Conservation (phyloP, 2,797 vertebrate genomes). For the Fundulus diaphanus region DNA sequence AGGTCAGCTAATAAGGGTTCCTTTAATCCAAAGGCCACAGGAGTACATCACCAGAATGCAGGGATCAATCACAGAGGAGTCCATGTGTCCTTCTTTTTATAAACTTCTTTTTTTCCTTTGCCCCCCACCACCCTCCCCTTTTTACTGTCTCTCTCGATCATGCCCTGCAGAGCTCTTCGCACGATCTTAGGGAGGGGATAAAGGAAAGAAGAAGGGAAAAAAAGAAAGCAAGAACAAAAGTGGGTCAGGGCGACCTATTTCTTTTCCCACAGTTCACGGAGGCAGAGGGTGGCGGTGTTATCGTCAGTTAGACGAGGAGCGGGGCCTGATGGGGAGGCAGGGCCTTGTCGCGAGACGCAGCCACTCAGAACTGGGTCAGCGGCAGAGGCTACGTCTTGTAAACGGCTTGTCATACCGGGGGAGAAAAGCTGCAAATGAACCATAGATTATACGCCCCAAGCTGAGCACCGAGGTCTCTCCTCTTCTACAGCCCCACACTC, state of each 20-base stretch:
- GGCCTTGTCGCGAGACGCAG: constrained; percentile 81
- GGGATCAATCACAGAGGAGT: constrained; percentile 56
- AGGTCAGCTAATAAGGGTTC: constrained; percentile 61
- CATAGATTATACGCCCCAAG: constrained; percentile 81
- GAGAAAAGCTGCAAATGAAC: constrained; percentile 83
- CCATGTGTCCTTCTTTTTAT: constrained; percentile 29
- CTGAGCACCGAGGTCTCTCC: constrained; percentile 73
- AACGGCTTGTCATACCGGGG: constrained; percentile 81
- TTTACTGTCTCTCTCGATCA: constrained; percentile 75
- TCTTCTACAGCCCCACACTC: constrained; percentile 55
- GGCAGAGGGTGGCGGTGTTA: constrained; percentile 84
- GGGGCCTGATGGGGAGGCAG: constrained; percentile 80
- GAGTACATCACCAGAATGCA: constrained; percentile 39
- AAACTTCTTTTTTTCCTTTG: constrained; percentile 45
- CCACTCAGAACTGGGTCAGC: constrained; percentile 85
- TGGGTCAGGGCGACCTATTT: constrained; percentile 88
- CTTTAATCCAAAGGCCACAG: constrained; percentile 54
- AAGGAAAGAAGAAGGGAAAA: constrained; percentile 20
- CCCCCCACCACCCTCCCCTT: constrained; percentile 41
- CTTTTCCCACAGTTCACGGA: constrained; percentile 84
- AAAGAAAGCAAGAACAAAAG: constrained; percentile 68
- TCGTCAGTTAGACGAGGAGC: constrained; percentile 82
- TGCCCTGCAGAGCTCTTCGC: constrained; percentile 77
- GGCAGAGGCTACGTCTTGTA: constrained; percentile 81
- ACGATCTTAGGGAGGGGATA: constrained; percentile 70